Conservation (phyloP, 2,113 vertebrate species). For the Pteropus alecto region DNA sequence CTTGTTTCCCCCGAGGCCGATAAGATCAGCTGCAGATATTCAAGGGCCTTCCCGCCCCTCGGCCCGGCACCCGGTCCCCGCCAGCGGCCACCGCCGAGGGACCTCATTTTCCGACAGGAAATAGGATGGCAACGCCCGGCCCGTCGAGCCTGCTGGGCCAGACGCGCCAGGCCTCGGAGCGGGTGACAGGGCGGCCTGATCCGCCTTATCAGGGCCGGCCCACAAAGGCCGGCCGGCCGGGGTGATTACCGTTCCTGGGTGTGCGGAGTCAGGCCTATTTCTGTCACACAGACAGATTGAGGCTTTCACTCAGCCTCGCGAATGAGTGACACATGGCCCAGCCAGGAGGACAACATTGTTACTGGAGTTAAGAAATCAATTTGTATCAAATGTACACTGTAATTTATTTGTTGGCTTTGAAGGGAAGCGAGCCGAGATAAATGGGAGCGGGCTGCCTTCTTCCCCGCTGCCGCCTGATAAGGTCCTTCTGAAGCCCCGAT, state of each 20-base stretch:
- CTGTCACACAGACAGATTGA: conserved; percentile 98
- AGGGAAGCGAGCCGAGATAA: conserved; percentile 99
- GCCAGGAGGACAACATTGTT: conserved; percentile 99
- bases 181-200: conserved; percentile 93
- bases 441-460: conserved; percentile 93
- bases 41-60: conserved; percentile 89
- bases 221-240: conserved; percentile 96
- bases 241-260: conserved; percentile 96
- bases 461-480: conserved; percentile 91
- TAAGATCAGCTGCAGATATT: conserved; percentile 97
- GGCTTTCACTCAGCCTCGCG: conserved; percentile 96
- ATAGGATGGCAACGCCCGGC: conserved; percentile 87
- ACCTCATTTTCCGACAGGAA: conserved; percentile 86
- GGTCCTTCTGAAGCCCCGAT: conserved; percentile 99
- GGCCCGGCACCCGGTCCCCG: conserved; percentile 81
- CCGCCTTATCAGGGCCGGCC: conserved; percentile 94
- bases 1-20: conserved; percentile 94
- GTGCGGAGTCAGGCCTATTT: conserved; percentile 93
- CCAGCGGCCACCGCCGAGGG: conserved; percentile 81
- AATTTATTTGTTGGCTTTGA: conserved; percentile 99
- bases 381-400: conserved; percentile 99
- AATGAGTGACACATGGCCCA: conserved; percentile 99
- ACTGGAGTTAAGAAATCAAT: conserved; percentile 99
- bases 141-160: conserved; percentile 87
- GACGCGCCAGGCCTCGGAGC: conserved; percentile 83